A percentile compares a stretch with the other conserved stretches of the same genome.
Conservation (phyloP, 2,888 invertebrate genomes). For the Drosophila neonasuta region DNA sequence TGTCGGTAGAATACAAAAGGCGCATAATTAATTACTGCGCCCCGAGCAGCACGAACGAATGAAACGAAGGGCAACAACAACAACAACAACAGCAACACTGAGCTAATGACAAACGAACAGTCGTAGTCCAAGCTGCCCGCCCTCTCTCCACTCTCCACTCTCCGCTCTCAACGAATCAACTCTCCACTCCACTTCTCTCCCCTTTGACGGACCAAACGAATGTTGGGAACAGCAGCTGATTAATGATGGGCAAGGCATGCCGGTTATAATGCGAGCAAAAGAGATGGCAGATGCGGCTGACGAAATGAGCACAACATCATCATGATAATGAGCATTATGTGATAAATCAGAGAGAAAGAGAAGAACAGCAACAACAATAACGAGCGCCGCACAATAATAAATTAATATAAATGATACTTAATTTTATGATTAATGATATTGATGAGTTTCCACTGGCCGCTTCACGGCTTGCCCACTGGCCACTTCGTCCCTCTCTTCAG, state of each 20-base stretch:
- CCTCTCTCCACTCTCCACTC: neutral
- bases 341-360: slow-evolving; percentile 60
- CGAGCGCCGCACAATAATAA: slow-evolving; percentile 72
- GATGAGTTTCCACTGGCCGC: slow-evolving; percentile 73
- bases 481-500: neutral
- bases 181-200: neutral
- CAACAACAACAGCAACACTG: slow-evolving; percentile 30
- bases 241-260: slow-evolving; percentile 70
- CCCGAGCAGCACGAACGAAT: slow-evolving; percentile 62
- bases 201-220: neutral
- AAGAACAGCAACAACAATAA: slow-evolving; percentile 13
- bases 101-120: slow-evolving; percentile 73
- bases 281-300: slow-evolving; percentile 46
- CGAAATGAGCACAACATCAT: slow-evolving; percentile 76
- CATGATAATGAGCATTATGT: slow-evolving; percentile 73
- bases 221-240: slow-evolving; percentile 61
- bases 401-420: slow-evolving; percentile 81
- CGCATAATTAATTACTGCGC: slow-evolving; percentile 79
- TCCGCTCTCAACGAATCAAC: neutral
- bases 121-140: slow-evolving; percentile 32
- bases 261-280: slow-evolving; percentile 11
- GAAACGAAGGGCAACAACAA: slow-evolving; percentile 48
- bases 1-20: slow-evolving; percentile 75
- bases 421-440: slow-evolving; percentile 79
- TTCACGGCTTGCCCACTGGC: slow-evolving; percentile 27